Base-by-base conservation (phyloP, 1,140 invertebrate genomes). In the Ptiloglossa arizonensis region DNA sequence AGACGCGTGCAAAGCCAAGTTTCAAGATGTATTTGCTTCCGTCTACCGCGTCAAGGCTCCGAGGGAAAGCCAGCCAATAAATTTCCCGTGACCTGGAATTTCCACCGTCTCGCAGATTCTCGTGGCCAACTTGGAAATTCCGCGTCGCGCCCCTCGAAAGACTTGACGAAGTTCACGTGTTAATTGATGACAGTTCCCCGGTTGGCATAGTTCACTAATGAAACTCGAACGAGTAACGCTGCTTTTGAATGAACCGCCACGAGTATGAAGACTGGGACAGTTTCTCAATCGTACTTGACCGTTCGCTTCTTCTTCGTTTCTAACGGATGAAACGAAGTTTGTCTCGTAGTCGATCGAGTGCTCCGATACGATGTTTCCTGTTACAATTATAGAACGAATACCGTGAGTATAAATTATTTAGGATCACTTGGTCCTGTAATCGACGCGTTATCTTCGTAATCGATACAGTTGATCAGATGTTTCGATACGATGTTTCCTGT, bases 11-110 rank as follows among this genome's bases (percentile, higher is more conserved):
- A 15, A 46, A 38, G 64, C 46, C 54, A 80, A 76, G 79, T 84
- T 85, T 81, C 72, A 74, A 75, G 83, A 85, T 73, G 83, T 74
- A 84, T 81, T 81, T 56, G 59, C 79, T 78, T 85, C 63, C 64
- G 69, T 66, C 56, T 56, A 44, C 27, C 35, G 54, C n/a, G 38
- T 6, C 38, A 52, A 67, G 29, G 48, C 19, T 22, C 24, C 13
- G n/a, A n/a, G 52, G 35, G 38, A 79, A 79, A 71, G 32, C 54
- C 32, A 19, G 35, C 81, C 50, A 46, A 59, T 59, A 46, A 84
- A 85, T 85, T 78, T 85, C 32, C 57, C 19, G 19, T 17, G 44
- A 5, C 11, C 32, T 68, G 66, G 67, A 70, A 77, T 77, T 77
- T 44, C 50, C 63, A 15, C 41, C 24, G 52, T 56, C 56, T 57